These are phyloP conservation scores for Taeniopygia guttata DNA, from an alignment of 2,797 vertebrate genomes.

Conservation along the genomic window DNA sequence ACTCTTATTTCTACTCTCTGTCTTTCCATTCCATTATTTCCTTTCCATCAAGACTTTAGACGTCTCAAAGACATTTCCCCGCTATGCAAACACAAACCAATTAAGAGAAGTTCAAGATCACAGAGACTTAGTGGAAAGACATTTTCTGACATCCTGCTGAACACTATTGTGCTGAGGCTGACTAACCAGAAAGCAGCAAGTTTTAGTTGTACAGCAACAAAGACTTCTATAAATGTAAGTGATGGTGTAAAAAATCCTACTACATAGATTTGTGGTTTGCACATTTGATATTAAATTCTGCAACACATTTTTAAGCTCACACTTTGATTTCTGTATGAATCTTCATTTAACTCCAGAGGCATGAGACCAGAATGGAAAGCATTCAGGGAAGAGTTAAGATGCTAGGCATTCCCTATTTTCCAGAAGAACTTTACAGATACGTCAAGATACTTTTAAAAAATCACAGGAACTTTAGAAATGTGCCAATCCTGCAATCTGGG, in stretches of 20 bases:
- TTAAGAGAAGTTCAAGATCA: background rate
- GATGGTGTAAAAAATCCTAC: fast-evolving
- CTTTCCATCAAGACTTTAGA: background rate
- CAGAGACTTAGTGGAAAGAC: background rate
- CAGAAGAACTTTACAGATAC: background rate
- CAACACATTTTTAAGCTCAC: background rate
- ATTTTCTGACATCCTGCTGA: background rate
- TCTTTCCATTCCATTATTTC: background rate
- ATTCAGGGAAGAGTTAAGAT: background rate
- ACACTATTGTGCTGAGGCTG: background rate
- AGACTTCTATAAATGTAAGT: background rate
- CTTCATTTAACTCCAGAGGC: background rate
- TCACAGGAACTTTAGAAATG: background rate
- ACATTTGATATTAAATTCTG: background rate
- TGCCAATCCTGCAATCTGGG: background rate
- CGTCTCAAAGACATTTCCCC: background rate
- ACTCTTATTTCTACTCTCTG: background rate
- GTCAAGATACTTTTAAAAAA: background rate
- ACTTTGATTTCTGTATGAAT: background rate
- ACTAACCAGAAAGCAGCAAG: background rate
- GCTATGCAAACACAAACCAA: background rate
- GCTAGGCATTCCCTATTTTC: background rate
- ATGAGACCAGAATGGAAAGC: background rate
- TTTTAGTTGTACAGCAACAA: background rate
- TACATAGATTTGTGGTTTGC: background rate